Base-by-base conservation (phyloP, 2,888 invertebrate species). In the Drosophila sordidula region DNA sequence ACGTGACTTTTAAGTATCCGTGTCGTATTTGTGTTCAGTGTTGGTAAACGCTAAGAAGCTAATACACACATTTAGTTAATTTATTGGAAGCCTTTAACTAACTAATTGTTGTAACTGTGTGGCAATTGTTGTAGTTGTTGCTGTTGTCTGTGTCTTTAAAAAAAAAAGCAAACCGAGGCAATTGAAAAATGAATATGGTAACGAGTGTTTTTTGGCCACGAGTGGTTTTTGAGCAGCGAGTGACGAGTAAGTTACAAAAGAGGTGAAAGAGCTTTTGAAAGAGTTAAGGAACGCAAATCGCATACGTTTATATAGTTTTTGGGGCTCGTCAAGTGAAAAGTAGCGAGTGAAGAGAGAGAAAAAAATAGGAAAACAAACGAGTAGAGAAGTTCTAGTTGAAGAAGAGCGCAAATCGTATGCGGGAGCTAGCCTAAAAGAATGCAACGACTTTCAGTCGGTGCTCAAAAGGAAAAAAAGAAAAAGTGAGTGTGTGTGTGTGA, bases 11-110 rank as follows among this genome's bases (percentile, higher is more conserved):
- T 11, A 12, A 38, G 54, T 59, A 41, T 49, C 26, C 6, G 39
- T 50, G 34, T 71, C 14, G 12, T 22, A 25, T 22, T 29, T 2
- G 9, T 34, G 29, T 46, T 44, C 29, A 54, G 80, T 87, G 80
- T 80, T 82, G 55, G 64, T 67, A 64, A 84, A 87, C 70, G 74
- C 87, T 89, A 87, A 70, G 62, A 87, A 84, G 76, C 87, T 90
- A 89, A 85, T 69, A 89, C 80, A 90, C 90, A 90, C 79, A 90
- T 87, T 89, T 77, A 88, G 52, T 84, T 82, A 75, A 66, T 70
- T 78, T 59, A 73, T 80, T 79, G 54, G 72, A 44, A 64, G 77
- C 81, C 61, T 44, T 38, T 29, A 72, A 46, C 75, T 87, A 85
- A 79, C 83, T 83, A 82, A 80, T 68, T 82, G 58, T 67, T 65